Evolutionary conservation across 2,113 vertebrate species (phyloP).

Genomic region (Jaculus jaculus): DNA sequence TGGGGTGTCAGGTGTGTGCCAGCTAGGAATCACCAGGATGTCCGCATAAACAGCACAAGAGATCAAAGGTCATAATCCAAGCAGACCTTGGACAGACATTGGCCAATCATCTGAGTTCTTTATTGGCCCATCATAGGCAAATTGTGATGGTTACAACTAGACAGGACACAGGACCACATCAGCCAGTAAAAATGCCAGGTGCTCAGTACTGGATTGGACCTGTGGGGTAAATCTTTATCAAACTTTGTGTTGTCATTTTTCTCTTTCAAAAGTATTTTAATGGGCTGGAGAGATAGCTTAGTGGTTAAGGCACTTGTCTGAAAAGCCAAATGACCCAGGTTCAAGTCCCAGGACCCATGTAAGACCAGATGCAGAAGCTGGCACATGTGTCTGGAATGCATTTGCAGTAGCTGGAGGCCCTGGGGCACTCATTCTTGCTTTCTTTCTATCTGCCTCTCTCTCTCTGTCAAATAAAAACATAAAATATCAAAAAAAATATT

Average conservation of each 20-base stretch:
- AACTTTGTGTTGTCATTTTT: background rate
- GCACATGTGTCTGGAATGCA: no score
- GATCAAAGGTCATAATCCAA: background rate
- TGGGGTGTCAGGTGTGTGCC: background rate
- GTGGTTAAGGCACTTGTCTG: no score
- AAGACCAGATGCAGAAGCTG: no score
- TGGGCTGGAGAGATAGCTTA: no score
- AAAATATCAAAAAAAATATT: no score
- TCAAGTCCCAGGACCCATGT: no score
- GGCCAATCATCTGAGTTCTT: background rate
- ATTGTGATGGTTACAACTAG: fast-evolving
- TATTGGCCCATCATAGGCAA: fast-evolving
- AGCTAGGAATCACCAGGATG: fast-evolving
- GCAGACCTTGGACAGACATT: fast-evolving
- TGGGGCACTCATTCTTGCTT: no score
- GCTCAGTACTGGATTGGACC: background rate
- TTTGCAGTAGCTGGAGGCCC: no score
- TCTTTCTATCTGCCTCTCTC: no score
- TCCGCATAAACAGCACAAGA: background rate
- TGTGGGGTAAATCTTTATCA: background rate
- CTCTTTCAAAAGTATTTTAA: no score
- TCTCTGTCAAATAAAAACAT: no score
- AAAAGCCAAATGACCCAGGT: no score
- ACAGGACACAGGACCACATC: background rate
- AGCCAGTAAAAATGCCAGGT: background rate